Percentiles rank a stretch among this genome's conserved stretches.
Conservation (phyloP, 2,888 invertebrate species). For the Scaptomyza cyrtandrae region DNA sequence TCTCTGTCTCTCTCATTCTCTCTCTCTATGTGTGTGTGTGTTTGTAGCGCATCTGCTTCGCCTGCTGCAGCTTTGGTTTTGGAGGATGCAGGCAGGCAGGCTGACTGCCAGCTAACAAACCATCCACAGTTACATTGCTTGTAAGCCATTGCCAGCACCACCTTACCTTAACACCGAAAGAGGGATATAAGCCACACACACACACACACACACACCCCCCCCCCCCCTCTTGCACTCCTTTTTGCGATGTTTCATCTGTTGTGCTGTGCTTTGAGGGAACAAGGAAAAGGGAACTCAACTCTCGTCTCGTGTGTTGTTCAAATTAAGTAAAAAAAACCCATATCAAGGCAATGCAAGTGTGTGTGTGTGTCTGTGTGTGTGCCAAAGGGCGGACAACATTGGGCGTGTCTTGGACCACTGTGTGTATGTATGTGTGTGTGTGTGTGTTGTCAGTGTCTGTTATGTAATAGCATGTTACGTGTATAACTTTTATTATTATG, state of each 20-base stretch:
- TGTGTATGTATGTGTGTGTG: constrained; percentile 31
- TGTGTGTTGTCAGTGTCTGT: constrained; percentile 55
- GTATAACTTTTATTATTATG: constrained; percentile 79
- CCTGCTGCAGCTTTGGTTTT: neutral
- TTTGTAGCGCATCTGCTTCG: constrained; percentile 12
- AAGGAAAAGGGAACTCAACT: constrained; percentile 28
- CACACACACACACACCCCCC: too few relatives aligned
- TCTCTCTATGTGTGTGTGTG: constrained; percentile 10
- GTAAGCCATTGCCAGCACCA: neutral
- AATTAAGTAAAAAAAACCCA: constrained; percentile 70
- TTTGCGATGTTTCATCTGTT: constrained; percentile 1
- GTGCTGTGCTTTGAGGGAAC: neutral
- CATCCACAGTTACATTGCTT: neutral
- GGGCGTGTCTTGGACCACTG: constrained; percentile 31
- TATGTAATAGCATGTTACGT: constrained; percentile 80
- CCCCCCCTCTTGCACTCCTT: neutral
- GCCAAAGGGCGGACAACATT: constrained; percentile 5
- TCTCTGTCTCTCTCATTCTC: neutral
- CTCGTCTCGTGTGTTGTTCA: constrained; percentile 56
- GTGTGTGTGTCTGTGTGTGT: constrained; percentile 16
- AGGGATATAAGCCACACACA: constrained; percentile 4
- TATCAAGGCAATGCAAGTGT: constrained; percentile 44
- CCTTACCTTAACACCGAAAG: neutral
- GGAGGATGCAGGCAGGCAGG: constrained; percentile 12
- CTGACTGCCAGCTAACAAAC: too few relatives aligned